Conservation (phyloP, 2,888 invertebrate genomes). For the Cephus pulcher region DNA sequence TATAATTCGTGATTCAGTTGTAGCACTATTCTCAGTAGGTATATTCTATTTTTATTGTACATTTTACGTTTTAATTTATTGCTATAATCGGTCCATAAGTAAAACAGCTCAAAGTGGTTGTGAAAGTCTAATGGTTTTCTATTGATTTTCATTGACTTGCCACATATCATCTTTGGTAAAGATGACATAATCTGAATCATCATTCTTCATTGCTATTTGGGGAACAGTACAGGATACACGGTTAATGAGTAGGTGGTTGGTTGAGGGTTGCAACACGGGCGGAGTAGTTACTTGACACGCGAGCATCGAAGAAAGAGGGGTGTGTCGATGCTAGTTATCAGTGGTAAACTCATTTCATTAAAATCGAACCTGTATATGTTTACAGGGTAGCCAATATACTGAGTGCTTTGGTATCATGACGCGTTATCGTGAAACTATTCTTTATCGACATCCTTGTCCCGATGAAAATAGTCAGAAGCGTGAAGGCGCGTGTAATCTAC, state of each 20-base stretch:
- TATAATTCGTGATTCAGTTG: not conserved
- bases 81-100: not conserved
- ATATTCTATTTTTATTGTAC: not conserved
- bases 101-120: too few species aligned
- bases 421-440: slow-evolving; percentile 12
- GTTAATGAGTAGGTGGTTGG: not conserved
- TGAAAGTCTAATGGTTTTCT: too few species aligned
- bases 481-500: not conserved
- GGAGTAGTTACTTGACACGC: not conserved
- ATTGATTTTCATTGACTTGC: too few species aligned
- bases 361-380: slow-evolving; percentile 4
- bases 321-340: slow-evolving; percentile 15
- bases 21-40: not conserved
- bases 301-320: not conserved
- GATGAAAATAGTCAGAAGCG: not conserved
- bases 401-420: slow-evolving; percentile 18
- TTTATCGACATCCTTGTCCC: not conserved
- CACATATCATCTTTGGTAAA: too few species aligned
- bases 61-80: not conserved
- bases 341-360: slow-evolving; percentile 19
- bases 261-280: not conserved
- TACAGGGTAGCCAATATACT: slow-evolving; percentile 12
- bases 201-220: not conserved
- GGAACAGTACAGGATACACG: not conserved
- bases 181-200: not conserved